Conservation (phyloP, 2,113 vertebrate species). For the Passer montanus region DNA sequence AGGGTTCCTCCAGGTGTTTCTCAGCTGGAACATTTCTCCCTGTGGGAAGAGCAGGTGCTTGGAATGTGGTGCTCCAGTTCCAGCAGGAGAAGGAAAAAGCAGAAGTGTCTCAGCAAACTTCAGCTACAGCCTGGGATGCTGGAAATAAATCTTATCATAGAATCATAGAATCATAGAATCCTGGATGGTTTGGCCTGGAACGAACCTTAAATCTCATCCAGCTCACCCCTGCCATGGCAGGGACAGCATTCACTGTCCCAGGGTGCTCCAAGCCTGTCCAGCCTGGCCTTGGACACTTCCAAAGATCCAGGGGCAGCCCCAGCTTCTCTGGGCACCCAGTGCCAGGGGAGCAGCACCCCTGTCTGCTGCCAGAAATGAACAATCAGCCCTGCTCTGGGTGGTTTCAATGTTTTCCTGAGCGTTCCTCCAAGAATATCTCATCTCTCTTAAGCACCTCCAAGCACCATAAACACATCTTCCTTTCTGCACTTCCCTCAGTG, state of each 20-base stretch:
- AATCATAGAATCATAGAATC: background rate
- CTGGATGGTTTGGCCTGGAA: background rate
- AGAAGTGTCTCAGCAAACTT: background rate
- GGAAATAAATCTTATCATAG: background rate
- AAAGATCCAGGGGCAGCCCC: background rate
- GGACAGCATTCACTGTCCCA: background rate
- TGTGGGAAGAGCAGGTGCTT: background rate
- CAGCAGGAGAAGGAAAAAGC: background rate
- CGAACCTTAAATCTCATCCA: background rate
- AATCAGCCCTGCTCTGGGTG: background rate
- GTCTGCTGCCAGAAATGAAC: background rate
- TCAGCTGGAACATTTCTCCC: background rate
- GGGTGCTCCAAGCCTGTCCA: accelerated
- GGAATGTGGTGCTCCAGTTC: background rate
- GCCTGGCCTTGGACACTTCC: background rate
- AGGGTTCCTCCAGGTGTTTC: background rate
- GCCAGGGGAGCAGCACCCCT: background rate
- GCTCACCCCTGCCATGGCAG: background rate
- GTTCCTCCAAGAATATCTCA: background rate
- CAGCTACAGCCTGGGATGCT: background rate
- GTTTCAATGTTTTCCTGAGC: background rate
- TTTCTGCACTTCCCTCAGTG: background rate
- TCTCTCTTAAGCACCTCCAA: background rate
- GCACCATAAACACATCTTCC: background rate
- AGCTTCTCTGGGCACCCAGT: background rate